These are phyloP conservation scores for Leptodirus hochenwartii DNA, from an alignment of 2,888 invertebrate species.

Conservation along the genomic window DNA sequence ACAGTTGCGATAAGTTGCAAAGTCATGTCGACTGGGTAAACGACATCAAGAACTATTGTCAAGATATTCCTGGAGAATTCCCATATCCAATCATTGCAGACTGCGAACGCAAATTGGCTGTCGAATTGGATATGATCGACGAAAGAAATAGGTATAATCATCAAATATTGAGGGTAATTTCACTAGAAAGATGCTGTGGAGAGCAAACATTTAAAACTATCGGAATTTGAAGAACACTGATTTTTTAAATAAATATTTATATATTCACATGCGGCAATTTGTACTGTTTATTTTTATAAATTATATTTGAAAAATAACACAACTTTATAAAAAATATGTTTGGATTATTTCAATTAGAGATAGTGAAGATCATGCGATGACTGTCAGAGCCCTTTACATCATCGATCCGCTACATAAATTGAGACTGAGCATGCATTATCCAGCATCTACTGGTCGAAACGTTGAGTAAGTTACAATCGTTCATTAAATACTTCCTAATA, in stretches of 20 bases:
- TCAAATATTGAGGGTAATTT: no score
- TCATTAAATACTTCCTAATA: background rate
- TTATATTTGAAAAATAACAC: no score
- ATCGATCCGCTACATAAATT: conserved; percentile 65
- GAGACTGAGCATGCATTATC: conserved; percentile 66
- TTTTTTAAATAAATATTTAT: no score
- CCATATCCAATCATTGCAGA: conserved; percentile 75
- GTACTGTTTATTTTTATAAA: no score
- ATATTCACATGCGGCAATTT: no score
- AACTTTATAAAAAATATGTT: no score
- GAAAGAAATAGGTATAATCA: conserved; percentile 49
- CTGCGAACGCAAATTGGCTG: conserved; percentile 48
- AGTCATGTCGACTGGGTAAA: conserved; percentile 59
- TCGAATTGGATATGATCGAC: conserved; percentile 61
- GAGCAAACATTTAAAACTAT: no score
- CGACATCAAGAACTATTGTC: conserved; percentile 51
- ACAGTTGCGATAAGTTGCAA: conserved; percentile 58
- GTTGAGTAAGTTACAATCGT: conserved; percentile 46
- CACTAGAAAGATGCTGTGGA: no score
- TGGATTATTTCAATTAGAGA: no score
- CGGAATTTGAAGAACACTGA: no score
- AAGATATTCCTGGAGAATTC: conserved; percentile 50
- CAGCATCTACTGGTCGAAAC: conserved; percentile 70
- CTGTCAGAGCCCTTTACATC: conserved; percentile 60
- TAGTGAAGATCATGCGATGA: conserved; percentile 44